These are phyloP conservation scores for Drosophila ambigua DNA, from an alignment of 1,140 invertebrate species.

Conservation along the genomic window DNA sequence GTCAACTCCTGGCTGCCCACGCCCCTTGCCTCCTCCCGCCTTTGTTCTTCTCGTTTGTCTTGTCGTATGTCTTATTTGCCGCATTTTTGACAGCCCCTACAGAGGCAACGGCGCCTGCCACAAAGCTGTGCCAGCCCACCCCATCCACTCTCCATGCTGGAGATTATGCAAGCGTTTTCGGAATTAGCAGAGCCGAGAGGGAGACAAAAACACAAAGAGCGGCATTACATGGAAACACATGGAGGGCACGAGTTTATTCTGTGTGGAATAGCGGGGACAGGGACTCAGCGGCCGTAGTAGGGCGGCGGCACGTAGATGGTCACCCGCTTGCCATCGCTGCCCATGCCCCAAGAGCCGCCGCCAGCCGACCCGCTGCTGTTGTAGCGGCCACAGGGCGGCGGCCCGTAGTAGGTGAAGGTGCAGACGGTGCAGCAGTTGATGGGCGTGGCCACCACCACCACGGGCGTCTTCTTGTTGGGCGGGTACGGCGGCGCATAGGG, in stretches of 20 bases:
- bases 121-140: background rate
- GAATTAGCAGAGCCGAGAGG: slow-evolving; percentile 35
- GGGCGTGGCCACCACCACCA: slow-evolving; percentile 64
- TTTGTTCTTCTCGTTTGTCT: background rate
- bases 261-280: no score
- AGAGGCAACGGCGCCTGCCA: background rate
- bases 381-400: slow-evolving; percentile 67
- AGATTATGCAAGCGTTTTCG: slow-evolving; percentile 56
- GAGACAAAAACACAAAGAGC: slow-evolving; percentile 27
- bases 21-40: no score
- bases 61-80: slow-evolving; percentile 57
- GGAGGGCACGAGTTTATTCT: background rate
- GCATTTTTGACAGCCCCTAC: slow-evolving; percentile 62
- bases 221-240: background rate
- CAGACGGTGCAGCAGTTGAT: slow-evolving; percentile 70
- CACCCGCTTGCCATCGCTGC: slow-evolving; percentile 30
- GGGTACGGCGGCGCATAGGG: slow-evolving; percentile 33
- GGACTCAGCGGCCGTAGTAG: slow-evolving; percentile 54
- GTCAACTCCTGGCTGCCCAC: background rate
- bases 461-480: slow-evolving; percentile 32
- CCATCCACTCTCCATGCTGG: no score
- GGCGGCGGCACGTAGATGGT: slow-evolving; percentile 71
- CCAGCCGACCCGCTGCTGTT: slow-evolving; percentile 16
- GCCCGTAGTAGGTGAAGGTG: slow-evolving; percentile 73
- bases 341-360: no score